A percentile compares a stretch with the other conserved stretches of the same genome.
phyloP scores from a whole-genome alignment of 2,113 vertebrate genomes.

The Mesembrinibis cayennensis region DNA sequence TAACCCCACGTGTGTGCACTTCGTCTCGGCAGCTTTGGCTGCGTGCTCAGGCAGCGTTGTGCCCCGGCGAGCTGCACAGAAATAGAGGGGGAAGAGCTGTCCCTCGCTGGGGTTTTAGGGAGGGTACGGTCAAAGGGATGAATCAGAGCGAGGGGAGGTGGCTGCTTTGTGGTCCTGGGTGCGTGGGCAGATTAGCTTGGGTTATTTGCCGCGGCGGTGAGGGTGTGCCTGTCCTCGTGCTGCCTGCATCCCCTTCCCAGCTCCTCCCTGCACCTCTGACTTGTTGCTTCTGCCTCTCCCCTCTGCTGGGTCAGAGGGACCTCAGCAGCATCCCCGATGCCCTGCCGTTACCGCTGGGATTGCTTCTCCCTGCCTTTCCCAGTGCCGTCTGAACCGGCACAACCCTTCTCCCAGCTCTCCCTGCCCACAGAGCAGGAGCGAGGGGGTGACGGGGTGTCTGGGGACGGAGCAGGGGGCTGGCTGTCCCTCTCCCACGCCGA shows the following conservation, averaged over 20 bases:
- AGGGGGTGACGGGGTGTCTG: not conserved
- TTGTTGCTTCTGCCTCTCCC: not conserved
- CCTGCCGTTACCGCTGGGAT: not conserved
- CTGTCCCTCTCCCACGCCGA: not conserved
- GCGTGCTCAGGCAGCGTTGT: not conserved
- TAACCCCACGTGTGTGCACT: accelerated
- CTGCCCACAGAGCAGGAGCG: not conserved
- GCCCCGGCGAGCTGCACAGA: not conserved
- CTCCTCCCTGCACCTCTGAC: not conserved
- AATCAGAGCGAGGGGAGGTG: accelerated
- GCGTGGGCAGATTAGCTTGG: not conserved
- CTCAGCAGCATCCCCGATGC: not conserved
- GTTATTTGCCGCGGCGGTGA: accelerated
- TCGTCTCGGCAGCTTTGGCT: not conserved
- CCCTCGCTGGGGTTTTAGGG: not conserved
- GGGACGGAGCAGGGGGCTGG: not conserved
- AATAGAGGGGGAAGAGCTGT: not conserved
- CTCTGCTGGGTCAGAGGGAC: not conserved
- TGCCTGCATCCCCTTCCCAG: not conserved
- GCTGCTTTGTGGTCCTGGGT: not conserved
- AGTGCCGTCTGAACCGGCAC: accelerated
- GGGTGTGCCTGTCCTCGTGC: not conserved
- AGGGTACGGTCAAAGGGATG: not conserved
- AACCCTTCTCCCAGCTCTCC: not conserved
- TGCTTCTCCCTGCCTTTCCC: accelerated